Conservation (phyloP, 2,113 vertebrate species). For the Sebastes fasciatus region DNA sequence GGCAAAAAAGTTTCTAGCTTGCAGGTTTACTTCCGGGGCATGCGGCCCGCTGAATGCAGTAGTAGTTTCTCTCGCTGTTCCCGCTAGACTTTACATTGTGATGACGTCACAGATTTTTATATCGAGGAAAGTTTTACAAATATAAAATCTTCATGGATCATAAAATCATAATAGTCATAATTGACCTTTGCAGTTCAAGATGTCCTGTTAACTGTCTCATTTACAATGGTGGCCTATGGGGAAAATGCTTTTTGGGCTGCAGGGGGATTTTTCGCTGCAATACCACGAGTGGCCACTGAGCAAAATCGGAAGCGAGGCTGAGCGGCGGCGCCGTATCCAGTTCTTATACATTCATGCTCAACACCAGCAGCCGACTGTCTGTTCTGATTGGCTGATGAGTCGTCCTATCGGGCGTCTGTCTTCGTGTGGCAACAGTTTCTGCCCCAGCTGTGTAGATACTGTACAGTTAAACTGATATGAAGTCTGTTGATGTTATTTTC, state of each 20-base stretch:
- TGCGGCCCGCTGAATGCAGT: background rate
- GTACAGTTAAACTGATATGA: slow-evolving; percentile 77
- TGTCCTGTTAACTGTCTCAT: too few relatives aligned
- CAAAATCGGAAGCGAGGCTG: too few relatives aligned
- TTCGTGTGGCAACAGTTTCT: background rate
- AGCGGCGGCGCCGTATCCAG: background rate
- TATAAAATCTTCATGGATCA: background rate
- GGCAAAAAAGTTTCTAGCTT: background rate
- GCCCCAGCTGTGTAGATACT: slow-evolving; percentile 66
- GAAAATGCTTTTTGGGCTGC: background rate
- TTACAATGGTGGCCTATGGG: background rate
- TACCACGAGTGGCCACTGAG: background rate
- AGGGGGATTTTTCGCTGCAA: background rate
- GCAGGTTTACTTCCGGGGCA: too few relatives aligned
- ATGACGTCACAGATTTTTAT: background rate
- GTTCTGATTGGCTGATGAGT: slow-evolving; percentile 35
- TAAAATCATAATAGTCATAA: too few relatives aligned
- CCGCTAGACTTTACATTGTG: background rate
- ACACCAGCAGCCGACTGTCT: background rate
- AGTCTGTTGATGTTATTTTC: slow-evolving; percentile 64
- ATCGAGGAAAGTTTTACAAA: background rate
- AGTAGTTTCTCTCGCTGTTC: background rate
- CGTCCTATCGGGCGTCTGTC: slow-evolving; percentile 31
- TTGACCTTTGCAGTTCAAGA: too few relatives aligned
- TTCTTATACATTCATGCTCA: background rate